Base-by-base conservation (phyloP, 1,140 invertebrate species). In the Eueides isabella region DNA sequence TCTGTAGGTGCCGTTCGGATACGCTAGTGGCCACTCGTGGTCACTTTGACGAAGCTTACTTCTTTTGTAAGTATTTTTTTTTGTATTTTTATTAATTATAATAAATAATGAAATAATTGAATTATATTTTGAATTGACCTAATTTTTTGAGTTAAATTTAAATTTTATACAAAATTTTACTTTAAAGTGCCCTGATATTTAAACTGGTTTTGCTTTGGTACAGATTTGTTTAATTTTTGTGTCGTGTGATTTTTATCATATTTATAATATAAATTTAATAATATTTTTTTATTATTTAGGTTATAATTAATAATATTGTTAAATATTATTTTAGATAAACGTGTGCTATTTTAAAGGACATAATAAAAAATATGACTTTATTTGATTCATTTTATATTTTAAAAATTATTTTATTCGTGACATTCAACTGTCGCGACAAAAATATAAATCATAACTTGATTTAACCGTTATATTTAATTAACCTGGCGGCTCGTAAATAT, bases 11-110 rank as follows among this genome's bases (percentile, higher is more conserved):
- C 70, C 81, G 78, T 64, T 76, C 79, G 68, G 80, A 82, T 79
- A 78, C 67, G 87, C 80, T 77, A 78, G 73, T 80, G 79, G 78
- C 77, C 82, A 84, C 82, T 86, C 71, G 82, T 76, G 48, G 48
- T 55, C 23, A 55, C 48, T 55, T 26, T 55, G 48, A 12, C 2
- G 1, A 55, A 23, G 23, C 12, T 2, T 11, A 55, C 12, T 55
- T 23, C 48, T 55, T 55, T 55, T 55, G 48, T 55, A 1, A 55
- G 48, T 55, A 55, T 26, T 55, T 55, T 55, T 55, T 26, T 7
- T 23, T 55, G 9, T 55, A 26, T 23, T 11, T 23, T 55, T 55
- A 26, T 26, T 55, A 19, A 26, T 55, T 23, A 55, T 55, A 11
- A 23, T 55, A 26, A 55, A 55, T 55, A 55, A 23, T 55, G 7